These are phyloP conservation scores for Lasiommata megera DNA, from an alignment of 2,888 invertebrate genomes.

Conservation along the genomic window DNA sequence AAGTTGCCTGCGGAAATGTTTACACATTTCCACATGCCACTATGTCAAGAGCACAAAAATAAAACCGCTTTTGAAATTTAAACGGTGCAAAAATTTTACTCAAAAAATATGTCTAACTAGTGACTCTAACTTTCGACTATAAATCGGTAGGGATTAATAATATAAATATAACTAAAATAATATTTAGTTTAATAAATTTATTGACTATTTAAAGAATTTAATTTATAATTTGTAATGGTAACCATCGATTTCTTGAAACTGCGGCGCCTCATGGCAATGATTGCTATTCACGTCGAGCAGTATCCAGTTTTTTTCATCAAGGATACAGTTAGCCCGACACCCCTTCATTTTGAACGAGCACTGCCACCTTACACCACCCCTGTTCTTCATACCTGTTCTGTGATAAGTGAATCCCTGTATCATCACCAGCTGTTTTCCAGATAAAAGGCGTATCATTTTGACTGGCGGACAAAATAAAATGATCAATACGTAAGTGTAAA, in stretches of 20 bases:
- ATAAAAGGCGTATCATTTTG: conserved; percentile 25
- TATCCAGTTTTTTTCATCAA: conserved; percentile 20
- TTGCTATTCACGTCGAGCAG: conserved; percentile 2
- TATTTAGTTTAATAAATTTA: background rate
- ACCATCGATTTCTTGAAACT: conserved; percentile 23
- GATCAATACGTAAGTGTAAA: too few relatives aligned
- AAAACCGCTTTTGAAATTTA: too few relatives aligned
- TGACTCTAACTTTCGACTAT: too few relatives aligned
- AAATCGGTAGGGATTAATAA: background rate
- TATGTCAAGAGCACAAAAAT: too few relatives aligned
- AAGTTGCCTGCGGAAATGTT: too few relatives aligned
- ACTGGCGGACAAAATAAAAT: conserved; percentile 21
- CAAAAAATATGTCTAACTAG: too few relatives aligned
- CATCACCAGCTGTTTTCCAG: conserved; percentile 29
- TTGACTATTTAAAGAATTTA: background rate
- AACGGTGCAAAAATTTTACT: too few relatives aligned
- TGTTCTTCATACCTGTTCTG: conserved; percentile 21
- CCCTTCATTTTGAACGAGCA: conserved; percentile 30
- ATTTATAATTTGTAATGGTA: conserved; percentile 24
- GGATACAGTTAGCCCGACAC: conserved; percentile 23
- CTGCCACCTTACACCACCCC: conserved; percentile 24
- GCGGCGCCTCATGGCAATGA: conserved; percentile 28
- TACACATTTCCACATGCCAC: too few relatives aligned
- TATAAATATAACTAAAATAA: too few relatives aligned
- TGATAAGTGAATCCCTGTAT: conserved; percentile 30